Percentiles rank a stretch among this genome's conserved stretches.
Conservation (phyloP, 1,140 invertebrate genomes). For the Ips nitidus region DNA sequence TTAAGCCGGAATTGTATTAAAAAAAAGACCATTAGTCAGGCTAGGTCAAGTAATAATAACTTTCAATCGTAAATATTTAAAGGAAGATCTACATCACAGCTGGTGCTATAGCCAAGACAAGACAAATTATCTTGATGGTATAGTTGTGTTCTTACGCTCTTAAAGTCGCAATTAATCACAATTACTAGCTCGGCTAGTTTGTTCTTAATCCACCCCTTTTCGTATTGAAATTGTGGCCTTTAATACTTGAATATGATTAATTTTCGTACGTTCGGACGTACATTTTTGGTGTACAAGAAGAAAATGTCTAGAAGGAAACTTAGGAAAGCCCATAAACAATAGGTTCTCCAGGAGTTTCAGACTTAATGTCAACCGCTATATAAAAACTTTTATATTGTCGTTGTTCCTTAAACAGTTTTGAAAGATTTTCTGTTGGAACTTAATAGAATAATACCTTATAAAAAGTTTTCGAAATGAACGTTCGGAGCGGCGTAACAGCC, state of each 20-base stretch:
- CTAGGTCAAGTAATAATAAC: too few species aligned
- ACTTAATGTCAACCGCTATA: constrained; percentile 5
- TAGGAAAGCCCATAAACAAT: not conserved
- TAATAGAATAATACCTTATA: constrained; percentile 37
- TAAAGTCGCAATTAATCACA: constrained; percentile 26
- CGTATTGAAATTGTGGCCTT: not conserved
- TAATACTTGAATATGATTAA: not conserved
- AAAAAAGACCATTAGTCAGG: too few species aligned
- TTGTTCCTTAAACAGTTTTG: constrained; percentile 28
- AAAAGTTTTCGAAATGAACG: constrained; percentile 42
- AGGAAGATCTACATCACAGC: constrained; percentile 9
- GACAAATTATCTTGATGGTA: constrained; percentile 16
- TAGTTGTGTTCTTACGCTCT: constrained; percentile 13
- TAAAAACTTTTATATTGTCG: constrained; percentile 26
- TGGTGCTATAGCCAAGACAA: constrained; percentile 3
- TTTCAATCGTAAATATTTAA: not conserved
- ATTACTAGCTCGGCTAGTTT: not conserved
- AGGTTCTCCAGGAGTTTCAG: not conserved
- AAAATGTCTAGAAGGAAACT: not conserved
- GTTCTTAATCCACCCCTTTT: not conserved
- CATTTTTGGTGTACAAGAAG: not conserved
- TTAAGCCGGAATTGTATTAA: too few species aligned
- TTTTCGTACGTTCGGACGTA: not conserved
- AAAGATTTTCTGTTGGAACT: constrained; percentile 26
- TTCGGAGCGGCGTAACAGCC: constrained; percentile 38